These are phyloP conservation scores for Exephanes ischioxanthus DNA, from an alignment of 2,888 invertebrate species.

Conservation along the genomic window DNA sequence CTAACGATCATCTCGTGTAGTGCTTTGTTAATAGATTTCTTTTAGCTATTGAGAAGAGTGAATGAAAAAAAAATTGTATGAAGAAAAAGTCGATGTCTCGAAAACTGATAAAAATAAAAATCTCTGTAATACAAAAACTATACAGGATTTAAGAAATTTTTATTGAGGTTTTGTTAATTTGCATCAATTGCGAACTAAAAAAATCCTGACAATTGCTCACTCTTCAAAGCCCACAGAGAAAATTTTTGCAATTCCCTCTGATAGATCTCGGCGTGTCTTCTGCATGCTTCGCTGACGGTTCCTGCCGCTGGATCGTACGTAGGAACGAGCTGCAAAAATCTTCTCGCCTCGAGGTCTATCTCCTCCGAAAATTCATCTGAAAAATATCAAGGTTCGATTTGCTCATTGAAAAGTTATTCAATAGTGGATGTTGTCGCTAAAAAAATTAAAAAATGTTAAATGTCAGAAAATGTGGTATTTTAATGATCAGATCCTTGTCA, in stretches of 20 bases:
- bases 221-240: conserved; percentile 83
- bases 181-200: background rate
- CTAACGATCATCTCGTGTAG: background rate
- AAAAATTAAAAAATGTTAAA: background rate
- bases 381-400: conserved; percentile 51
- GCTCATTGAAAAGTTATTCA: background rate
- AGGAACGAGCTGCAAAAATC: conserved; percentile 79
- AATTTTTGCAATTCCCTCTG: conserved; percentile 80
- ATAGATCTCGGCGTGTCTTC: conserved; percentile 79
- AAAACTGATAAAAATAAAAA: no score
- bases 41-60: background rate
- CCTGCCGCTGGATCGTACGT: conserved; percentile 80
- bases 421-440: background rate
- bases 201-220: conserved; percentile 72
- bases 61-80: background rate
- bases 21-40: background rate
- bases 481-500: background rate
- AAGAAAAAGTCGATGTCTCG: background rate
- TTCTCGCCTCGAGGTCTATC: conserved; percentile 78
- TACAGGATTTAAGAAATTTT: no score
- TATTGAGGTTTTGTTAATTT: background rate
- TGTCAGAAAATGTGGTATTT: background rate
- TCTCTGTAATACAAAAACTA: no score
- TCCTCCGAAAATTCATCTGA: conserved; percentile 79
- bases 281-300: conserved; percentile 80